Conservation (phyloP, 2,797 vertebrate genomes). For the Hydrophis major region DNA sequence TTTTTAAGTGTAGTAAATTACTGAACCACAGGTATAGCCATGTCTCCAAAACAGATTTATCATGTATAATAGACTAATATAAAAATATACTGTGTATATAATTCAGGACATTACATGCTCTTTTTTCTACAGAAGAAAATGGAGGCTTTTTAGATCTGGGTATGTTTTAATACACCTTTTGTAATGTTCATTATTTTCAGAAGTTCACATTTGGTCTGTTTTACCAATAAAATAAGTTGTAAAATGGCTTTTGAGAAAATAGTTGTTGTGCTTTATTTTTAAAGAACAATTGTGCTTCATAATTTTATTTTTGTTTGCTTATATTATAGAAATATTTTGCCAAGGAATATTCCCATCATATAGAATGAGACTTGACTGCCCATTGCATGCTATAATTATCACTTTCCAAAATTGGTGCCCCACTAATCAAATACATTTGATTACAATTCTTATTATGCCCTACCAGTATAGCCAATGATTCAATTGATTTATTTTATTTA, state of each 20-base stretch:
- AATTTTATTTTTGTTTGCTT: background rate
- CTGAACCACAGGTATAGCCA: background rate
- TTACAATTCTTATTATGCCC: background rate
- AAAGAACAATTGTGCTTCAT: background rate
- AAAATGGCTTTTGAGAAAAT: background rate
- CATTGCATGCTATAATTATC: background rate
- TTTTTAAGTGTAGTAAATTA: constrained; percentile 25
- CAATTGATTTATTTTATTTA: background rate
- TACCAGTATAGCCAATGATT: background rate
- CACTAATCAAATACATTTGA: background rate
- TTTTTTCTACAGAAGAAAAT: constrained; percentile 71
- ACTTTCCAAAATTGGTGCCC: background rate
- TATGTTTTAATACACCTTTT: constrained; percentile 77
- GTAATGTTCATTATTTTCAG: constrained; percentile 56
- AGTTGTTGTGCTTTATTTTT: background rate
- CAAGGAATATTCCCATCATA: background rate
- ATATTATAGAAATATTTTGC: background rate
- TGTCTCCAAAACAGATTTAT: constrained; percentile 20
- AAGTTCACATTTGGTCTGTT: constrained; percentile 43
- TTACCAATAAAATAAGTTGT: constrained; percentile 64
- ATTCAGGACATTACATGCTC: constrained; percentile 49
- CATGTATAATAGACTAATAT: constrained; percentile 41
- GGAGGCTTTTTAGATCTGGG: constrained; percentile 62
- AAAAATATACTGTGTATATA: constrained; percentile 69
- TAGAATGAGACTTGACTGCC: background rate